These are phyloP conservation scores for Callocephalon fimbriatum DNA, from an alignment of 2,113 vertebrate genomes.

Conservation along the genomic window DNA sequence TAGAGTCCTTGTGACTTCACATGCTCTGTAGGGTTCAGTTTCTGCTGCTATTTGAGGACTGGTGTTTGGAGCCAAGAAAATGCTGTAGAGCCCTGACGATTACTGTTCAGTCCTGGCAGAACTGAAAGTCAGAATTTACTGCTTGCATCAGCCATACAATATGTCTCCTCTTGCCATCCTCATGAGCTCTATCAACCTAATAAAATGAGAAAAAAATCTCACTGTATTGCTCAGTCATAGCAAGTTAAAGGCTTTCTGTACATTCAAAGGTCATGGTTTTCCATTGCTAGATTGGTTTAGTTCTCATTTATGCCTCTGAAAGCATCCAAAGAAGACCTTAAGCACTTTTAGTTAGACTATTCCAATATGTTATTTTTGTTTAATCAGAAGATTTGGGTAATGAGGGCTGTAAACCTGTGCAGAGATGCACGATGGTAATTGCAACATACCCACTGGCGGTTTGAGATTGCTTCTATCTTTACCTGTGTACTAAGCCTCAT, in stretches of 20 bases:
- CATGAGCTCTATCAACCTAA: neutral
- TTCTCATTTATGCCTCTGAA: neutral
- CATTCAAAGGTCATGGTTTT: neutral
- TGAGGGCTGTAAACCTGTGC: neutral
- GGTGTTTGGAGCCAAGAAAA: neutral
- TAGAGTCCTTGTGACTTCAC: neutral
- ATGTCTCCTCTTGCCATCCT: neutral
- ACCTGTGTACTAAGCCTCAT: neutral
- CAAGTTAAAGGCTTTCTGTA: neutral
- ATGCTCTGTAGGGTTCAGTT: neutral
- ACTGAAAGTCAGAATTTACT: neutral
- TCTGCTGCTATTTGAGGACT: neutral
- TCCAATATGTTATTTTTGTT: neutral
- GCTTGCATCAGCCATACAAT: neutral
- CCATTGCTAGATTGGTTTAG: neutral
- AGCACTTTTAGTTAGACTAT: neutral
- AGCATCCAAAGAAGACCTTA: neutral
- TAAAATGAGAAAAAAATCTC: neutral
- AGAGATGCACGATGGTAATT: neutral
- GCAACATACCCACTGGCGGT: neutral
- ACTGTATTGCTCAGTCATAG: neutral
- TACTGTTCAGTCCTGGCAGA: neutral
- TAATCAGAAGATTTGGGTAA: neutral
- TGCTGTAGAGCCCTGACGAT: neutral
- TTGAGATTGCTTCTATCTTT: neutral